These are phyloP conservation scores for Chymomyza procnemis DNA, from an alignment of 2,888 invertebrate species.

Conservation along the genomic window DNA sequence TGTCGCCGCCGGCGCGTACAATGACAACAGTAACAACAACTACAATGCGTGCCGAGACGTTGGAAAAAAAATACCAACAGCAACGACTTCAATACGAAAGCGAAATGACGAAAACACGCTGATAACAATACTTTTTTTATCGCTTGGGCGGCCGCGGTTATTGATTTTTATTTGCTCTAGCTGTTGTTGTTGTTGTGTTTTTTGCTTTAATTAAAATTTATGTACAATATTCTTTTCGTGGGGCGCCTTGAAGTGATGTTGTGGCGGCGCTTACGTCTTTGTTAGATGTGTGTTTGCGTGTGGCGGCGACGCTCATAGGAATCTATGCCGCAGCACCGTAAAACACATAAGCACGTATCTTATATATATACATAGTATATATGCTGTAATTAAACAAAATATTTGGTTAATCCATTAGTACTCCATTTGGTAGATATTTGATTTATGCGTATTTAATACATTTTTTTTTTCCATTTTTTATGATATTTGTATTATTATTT, in stretches of 20 bases:
- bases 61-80: conserved; percentile 40
- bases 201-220: conserved; percentile 61
- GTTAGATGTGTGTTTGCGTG: conserved; percentile 36
- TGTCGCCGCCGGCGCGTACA: conserved; percentile 32
- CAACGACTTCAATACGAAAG: conserved; percentile 30
- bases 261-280: conserved; percentile 4
- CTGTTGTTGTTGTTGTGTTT: conserved; percentile 17
- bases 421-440: neutral
- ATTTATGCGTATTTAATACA: conserved; percentile 20
- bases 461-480: conserved; percentile 31
- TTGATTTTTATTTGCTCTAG: conserved; percentile 10
- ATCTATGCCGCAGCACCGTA: conserved; percentile 63
- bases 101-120: conserved; percentile 56
- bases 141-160: conserved; percentile 31
- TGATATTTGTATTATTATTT: conserved; percentile 7
- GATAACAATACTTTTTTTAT: conserved; percentile 61
- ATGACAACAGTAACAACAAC: conserved; percentile 21
- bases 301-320: conserved; percentile 40
- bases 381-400: conserved; percentile 47
- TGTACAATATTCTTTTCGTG: conserved; percentile 49
- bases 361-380: conserved; percentile 12
- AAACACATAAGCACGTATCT: conserved; percentile 34
- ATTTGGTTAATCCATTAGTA: neutral
- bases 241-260: conserved; percentile 42
- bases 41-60: conserved; percentile 8